These are phyloP conservation scores for Paraescarpia echinospica DNA, from an alignment of 1,140 invertebrate species.

Conservation along the genomic window DNA sequence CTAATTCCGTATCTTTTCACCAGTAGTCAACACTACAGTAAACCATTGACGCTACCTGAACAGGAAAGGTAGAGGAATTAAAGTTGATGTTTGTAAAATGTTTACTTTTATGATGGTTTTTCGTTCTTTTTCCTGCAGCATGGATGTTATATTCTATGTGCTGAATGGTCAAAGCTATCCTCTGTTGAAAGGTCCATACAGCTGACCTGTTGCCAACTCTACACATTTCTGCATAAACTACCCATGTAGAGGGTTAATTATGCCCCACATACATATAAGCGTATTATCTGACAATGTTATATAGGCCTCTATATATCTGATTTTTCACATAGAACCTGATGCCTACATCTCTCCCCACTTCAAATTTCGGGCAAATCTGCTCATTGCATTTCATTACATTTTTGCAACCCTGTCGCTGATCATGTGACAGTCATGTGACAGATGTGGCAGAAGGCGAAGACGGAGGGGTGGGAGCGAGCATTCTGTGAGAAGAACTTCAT, in stretches of 20 bases:
- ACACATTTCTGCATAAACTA: neutral
- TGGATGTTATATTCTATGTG: neutral
- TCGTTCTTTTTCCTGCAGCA: neutral
- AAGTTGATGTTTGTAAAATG: neutral
- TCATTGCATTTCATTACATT: no score
- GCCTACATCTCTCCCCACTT: neutral
- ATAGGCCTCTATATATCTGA: no score
- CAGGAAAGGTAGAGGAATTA: neutral
- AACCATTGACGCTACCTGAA: neutral
- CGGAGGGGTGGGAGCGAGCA: constrained; percentile 68
- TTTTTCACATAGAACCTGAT: constrained; percentile 55
- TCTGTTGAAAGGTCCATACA: neutral
- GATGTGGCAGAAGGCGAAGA: constrained; percentile 68
- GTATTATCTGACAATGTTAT: no score
- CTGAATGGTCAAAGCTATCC: neutral
- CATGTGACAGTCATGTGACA: constrained; percentile 34
- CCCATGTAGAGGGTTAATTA: neutral
- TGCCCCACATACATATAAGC: no score
- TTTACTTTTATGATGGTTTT: neutral
- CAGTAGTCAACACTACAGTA: neutral
- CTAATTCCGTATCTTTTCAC: neutral
- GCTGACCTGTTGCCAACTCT: neutral
- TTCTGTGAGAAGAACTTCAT: constrained; percentile 83
- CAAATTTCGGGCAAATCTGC: no score
- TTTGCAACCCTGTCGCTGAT: no score